Conservation (phyloP, 2,797 vertebrate genomes). For the Thunnus albacares region DNA sequence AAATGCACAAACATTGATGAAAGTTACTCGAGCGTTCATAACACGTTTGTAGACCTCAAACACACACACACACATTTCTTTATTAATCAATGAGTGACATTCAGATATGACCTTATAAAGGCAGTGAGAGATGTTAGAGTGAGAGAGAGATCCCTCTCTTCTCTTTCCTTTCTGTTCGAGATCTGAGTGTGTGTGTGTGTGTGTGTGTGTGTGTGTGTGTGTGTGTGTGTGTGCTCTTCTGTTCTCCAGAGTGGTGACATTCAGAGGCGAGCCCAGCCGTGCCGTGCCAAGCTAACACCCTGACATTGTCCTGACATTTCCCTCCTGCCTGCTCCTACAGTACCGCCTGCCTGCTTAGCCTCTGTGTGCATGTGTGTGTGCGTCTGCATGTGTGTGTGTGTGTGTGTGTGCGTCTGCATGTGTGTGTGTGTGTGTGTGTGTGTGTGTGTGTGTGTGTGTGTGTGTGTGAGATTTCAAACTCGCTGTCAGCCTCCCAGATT, state of each 20-base stretch:
- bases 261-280: conserved; percentile 62
- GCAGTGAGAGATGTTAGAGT: conserved; percentile 7
- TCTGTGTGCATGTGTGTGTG: conserved; percentile 5
- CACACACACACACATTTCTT: conserved; percentile 20
- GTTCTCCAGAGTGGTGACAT: conserved; percentile 79
- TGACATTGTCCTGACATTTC: conserved; percentile 80
- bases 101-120: conserved; percentile 70
- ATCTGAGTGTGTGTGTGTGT: conserved; percentile 19
- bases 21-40: neutral
- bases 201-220: conserved; percentile 16
- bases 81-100: conserved; percentile 67
- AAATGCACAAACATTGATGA: neutral
- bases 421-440: conserved; percentile 17
- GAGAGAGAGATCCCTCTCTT: neutral
- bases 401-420: conserved; percentile 1
- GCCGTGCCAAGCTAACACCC: conserved; percentile 65
- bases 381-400: conserved; percentile 13
- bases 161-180: conserved; percentile 32
- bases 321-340: conserved; percentile 58
- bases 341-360: conserved; percentile 40
- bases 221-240: conserved; percentile 8
- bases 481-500: conserved; percentile 26
- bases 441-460: conserved; percentile 18
- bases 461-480: conserved; percentile 23
- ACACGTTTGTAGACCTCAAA: neutral